Base-by-base conservation (phyloP, 2,113 vertebrate genomes). In the Mystacornis crossleyi region DNA sequence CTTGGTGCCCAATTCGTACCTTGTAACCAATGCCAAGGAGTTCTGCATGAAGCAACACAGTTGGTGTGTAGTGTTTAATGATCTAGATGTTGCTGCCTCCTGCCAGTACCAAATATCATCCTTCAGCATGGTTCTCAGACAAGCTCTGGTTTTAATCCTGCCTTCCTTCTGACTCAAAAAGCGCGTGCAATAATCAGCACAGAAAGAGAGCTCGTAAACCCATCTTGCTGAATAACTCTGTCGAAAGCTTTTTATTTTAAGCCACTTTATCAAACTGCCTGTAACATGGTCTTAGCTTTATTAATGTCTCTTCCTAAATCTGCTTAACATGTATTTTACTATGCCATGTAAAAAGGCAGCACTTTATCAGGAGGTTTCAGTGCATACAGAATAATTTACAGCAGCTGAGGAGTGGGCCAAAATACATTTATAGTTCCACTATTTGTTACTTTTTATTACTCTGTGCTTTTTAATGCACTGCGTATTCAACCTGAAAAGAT, bases 121-220 rank as follows among this genome's bases (percentile, higher is more conserved):
- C 80, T 34, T 33, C 13, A 86, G 51, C 18, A 0, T 6, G 62
- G 16, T 14, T 94, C 81, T 91, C 54, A 17, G n/a, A 16, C 18
- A 50, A 3, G 14, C 38, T 81, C 57, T 36, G 51, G 8, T 84
- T 91, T 69, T 54, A 50, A 34, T 66, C 74, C 66, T 50, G 26
- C 36, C 25, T 91, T 36, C 26, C 21, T 90, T 65, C 70, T 58
- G 47, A 43, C 51, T 80, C 62, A 42, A 61, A 91, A 75, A 50
- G 26, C 0, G 0, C 14, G 3, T 6, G 48, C 40, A 71, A 25
- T 71, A 25, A 53, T 70, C 57, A 81, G 12, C 28, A 29, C 0
- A 47, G 57, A 50, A 65, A 65, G 31, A 69, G 33, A 78, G 34
- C 77, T 79, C 45, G 23, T 45, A 66, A 85, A 85, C 42, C 38